Evolutionary conservation across 1,140 invertebrate species (phyloP).

Genomic region (Atopsyche davidsoni): DNA sequence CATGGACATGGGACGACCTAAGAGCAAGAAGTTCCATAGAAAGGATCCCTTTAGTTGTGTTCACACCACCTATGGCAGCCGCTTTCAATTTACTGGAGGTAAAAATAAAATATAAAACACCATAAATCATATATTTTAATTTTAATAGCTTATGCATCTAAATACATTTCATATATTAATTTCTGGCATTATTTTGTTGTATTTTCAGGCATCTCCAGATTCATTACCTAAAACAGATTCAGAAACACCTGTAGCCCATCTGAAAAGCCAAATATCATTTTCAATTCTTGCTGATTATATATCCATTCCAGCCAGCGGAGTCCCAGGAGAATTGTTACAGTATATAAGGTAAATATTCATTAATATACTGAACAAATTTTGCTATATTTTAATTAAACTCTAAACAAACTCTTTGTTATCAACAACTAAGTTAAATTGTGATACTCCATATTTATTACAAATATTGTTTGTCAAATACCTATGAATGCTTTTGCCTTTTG

Average conservation of each 20-base stretch:
- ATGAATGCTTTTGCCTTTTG: no score
- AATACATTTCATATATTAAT: not conserved
- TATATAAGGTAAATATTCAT: conserved; percentile 51
- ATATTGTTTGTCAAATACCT: no score
- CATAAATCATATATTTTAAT: not conserved
- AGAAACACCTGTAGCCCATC: conserved; percentile 53
- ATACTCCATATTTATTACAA: no score
- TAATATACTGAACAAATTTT: conserved; percentile 14
- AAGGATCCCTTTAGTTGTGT: conserved; percentile 59
- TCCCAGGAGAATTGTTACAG: conserved; percentile 56
- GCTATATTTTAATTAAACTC: no score
- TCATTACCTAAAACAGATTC: no score
- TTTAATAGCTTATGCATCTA: not conserved
- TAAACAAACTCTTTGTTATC: no score
- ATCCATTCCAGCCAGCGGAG: conserved; percentile 50
- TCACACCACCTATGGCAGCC: conserved; percentile 63
- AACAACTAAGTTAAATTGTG: no score
- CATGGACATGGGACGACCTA: conserved; percentile 48
- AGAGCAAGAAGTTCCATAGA: conserved; percentile 51
- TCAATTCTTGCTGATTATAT: conserved; percentile 61
- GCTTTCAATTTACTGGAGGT: conserved; percentile 68
- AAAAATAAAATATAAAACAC: conserved; percentile 27
- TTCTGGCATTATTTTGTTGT: not conserved
- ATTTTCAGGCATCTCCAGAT: not conserved
- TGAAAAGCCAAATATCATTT: conserved; percentile 55